phyloP scores from a whole-genome alignment of 2,888 invertebrate species.

The Dynastes tityus region DNA sequence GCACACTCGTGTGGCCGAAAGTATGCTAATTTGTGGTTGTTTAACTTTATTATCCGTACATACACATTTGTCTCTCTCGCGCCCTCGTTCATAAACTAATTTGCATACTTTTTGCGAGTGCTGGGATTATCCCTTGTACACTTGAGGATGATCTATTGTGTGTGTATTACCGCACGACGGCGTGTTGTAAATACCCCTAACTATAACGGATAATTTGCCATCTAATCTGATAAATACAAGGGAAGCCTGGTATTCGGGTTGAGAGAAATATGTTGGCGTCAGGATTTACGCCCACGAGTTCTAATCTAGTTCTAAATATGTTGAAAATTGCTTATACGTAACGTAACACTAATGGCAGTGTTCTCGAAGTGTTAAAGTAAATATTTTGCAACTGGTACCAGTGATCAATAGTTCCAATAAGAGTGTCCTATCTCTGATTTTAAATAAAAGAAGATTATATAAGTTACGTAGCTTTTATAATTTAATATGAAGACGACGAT shows the following conservation, averaged over 20 bases:
- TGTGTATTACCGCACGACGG: slow-evolving; percentile 17
- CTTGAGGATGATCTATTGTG: slow-evolving; percentile 31
- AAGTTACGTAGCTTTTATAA: no score
- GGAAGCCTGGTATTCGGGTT: background rate
- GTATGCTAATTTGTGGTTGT: slow-evolving; percentile 41
- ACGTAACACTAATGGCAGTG: no score
- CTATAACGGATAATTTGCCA: slow-evolving; percentile 25
- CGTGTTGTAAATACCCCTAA: slow-evolving; percentile 17
- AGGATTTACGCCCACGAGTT: background rate
- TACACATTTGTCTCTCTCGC: slow-evolving; percentile 12
- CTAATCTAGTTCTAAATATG: slow-evolving; percentile 12
- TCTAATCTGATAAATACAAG: slow-evolving; percentile 22
- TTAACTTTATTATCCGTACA: slow-evolving; percentile 34
- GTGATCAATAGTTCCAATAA: no score
- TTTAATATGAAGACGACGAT: no score
- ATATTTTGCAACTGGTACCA: no score
- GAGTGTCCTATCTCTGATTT: no score
- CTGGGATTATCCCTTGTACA: slow-evolving; percentile 21
- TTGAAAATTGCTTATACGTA: no score
- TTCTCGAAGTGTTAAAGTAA: no score
- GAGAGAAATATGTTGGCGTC: slow-evolving; percentile 20
- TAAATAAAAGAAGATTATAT: no score
- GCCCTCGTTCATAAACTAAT: slow-evolving; percentile 25
- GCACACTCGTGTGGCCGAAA: background rate
- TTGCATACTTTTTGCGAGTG: slow-evolving; percentile 26